These are phyloP conservation scores for Euphonia xanthogaster DNA, from an alignment of 2,797 vertebrate genomes.

Conservation along the genomic window DNA sequence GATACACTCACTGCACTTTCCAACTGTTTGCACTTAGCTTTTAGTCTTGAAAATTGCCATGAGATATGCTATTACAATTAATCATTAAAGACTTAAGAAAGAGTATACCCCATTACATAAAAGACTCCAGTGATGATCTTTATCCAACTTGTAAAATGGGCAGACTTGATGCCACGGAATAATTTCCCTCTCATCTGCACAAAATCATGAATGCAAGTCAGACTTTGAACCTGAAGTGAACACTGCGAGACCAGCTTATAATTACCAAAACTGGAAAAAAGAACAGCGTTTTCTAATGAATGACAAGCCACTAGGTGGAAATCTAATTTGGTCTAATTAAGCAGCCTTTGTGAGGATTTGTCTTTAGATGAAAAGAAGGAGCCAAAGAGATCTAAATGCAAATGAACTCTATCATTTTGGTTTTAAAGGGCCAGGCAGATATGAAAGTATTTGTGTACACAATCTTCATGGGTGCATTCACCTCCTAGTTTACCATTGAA, in stretches of 20 bases:
- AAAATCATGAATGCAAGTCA: conserved; percentile 72
- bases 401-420: conserved; percentile 73
- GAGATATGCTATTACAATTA: conserved; percentile 56
- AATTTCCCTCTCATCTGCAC: conserved; percentile 63
- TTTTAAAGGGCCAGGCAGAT: conserved; percentile 72
- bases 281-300: conserved; percentile 80
- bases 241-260: conserved; percentile 60
- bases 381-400: conserved; percentile 81
- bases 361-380: conserved; percentile 78
- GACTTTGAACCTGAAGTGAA: conserved; percentile 41
- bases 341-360: conserved; percentile 83
- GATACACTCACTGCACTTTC: background rate
- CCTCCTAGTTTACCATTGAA: background rate
- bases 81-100: conserved; percentile 65
- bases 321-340: conserved; percentile 86
- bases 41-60: conserved; percentile 58
- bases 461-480: background rate
- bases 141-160: conserved; percentile 69
- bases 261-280: conserved; percentile 77
- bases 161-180: conserved; percentile 59
- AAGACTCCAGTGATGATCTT: conserved; percentile 59
- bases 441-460: background rate
- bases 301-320: conserved; percentile 79
- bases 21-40: conserved; percentile 47
- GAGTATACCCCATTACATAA: conserved; percentile 53